Conservation (phyloP, 2,797 vertebrate species). For the Phoxinus dragarum region DNA sequence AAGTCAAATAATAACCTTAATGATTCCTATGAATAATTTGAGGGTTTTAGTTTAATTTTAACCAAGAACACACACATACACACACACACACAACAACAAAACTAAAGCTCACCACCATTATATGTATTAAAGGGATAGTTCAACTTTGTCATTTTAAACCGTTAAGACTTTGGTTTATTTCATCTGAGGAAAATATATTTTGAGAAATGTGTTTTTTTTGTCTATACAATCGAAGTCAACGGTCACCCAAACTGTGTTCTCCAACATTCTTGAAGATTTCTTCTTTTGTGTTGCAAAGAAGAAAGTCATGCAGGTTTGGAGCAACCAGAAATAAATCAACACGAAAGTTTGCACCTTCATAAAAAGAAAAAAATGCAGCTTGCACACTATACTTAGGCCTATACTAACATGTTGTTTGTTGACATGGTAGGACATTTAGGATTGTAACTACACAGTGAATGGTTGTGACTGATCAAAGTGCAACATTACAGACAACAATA, state of each 20-base stretch:
- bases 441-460: background rate
- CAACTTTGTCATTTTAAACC: background rate
- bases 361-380: background rate
- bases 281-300: background rate
- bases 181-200: background rate
- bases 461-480: background rate
- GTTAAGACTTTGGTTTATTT: background rate
- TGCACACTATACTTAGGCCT: background rate
- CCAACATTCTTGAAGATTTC: background rate
- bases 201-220: background rate
- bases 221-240: background rate
- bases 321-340: background rate
- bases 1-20: background rate
- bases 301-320: background rate
- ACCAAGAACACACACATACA: background rate
- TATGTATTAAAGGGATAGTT: background rate
- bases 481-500: background rate
- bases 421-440: background rate
- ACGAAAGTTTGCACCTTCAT: background rate
- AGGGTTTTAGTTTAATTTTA: conserved; percentile 5
- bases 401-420: background rate
- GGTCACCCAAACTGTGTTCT: background rate
- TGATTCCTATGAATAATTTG: background rate
- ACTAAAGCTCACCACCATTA: background rate
- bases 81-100: background rate